Base-by-base conservation (phyloP, 2,113 vertebrate genomes). In the Sprattus sprattus region DNA sequence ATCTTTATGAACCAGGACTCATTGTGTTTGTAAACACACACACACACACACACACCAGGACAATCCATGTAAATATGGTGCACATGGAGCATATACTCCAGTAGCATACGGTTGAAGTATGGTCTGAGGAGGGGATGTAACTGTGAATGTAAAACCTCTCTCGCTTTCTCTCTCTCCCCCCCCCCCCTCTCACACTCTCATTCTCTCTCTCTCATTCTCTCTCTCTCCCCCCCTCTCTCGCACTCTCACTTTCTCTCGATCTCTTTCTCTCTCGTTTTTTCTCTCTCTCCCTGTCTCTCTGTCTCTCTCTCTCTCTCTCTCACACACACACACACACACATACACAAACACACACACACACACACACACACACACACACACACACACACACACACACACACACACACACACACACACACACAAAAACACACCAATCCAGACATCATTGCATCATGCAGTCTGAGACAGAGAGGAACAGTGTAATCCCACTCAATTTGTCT, bases 1-100 rank as follows among this genome's bases (percentile, higher is more conserved):
- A 50, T 67, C 81, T 45, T 78, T 47, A 57, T 22, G 54, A 22
- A 60, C 83, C 81, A 83, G 75, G 64, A 64, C 57, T 45, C 25
- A 22, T 71, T 11, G 9, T n/a, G 28, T 11, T 13, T 71, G 13
- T 13, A 28, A 10, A 71, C 25, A 28, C n/a, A 28, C 64, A 71
- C 64, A 71, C 64, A 71, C n/a, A 28, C 64, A 71, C 64, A 28
- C 64, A 71, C 64, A 71, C 64, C 22, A 28, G 64, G 64, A 67
- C n/a, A 67, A 67, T 67, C n/a, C 10, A 4, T 67, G 64, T 67
- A 25, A 25, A 25, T 67, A 67, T 67, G 0, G 5, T 60, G 54
- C 54, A 60, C 54, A 60, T 60, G 4, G 15, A 3, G 52, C 47
- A 49, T 49, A 10, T 54, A 22, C 45, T 67, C 78, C 83, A 84